These are phyloP conservation scores for Trematomus loennbergii DNA, from an alignment of 2,113 vertebrate genomes.

Conservation along the genomic window DNA sequence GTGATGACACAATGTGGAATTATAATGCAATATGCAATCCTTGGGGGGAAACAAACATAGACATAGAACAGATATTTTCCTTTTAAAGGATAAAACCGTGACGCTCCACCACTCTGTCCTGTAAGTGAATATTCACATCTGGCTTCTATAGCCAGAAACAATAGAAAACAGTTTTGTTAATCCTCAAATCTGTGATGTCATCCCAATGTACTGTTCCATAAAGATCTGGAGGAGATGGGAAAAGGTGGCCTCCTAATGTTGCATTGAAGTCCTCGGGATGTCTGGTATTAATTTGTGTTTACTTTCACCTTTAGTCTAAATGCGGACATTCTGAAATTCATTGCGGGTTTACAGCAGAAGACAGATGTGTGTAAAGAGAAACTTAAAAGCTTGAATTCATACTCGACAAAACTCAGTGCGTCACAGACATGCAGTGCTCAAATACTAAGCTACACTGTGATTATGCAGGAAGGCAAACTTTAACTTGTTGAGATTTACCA, in stretches of 20 bases:
- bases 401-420: conserved; percentile 1
- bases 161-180: conserved; percentile 64
- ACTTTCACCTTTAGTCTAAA: conserved; percentile 53
- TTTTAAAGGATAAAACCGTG: conserved; percentile 21
- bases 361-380: conserved; percentile 22
- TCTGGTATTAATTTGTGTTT: conserved; percentile 60
- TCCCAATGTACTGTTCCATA: conserved; percentile 52
- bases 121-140: conserved; percentile 65
- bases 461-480: conserved; percentile 36
- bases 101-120: conserved; percentile 48
- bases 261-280: conserved; percentile 10
- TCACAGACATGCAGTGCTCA: conserved; percentile 16
- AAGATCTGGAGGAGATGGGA: conserved; percentile 57
- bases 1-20: conserved; percentile 43
- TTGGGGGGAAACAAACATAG: conserved; percentile 20
- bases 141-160: conserved; percentile 67
- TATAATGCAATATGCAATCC: not conserved
- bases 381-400: conserved; percentile 33
- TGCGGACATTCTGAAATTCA: conserved; percentile 31
- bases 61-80: not conserved
- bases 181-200: conserved; percentile 64
- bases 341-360: conserved; percentile 21
- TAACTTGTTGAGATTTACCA: conserved; percentile 26
- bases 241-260: conserved; percentile 50
- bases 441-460: conserved; percentile 35